Evolutionary conservation across 2,888 invertebrate species (phyloP).

Genomic region (Bursaphelenchus okinawaensis): DNA sequence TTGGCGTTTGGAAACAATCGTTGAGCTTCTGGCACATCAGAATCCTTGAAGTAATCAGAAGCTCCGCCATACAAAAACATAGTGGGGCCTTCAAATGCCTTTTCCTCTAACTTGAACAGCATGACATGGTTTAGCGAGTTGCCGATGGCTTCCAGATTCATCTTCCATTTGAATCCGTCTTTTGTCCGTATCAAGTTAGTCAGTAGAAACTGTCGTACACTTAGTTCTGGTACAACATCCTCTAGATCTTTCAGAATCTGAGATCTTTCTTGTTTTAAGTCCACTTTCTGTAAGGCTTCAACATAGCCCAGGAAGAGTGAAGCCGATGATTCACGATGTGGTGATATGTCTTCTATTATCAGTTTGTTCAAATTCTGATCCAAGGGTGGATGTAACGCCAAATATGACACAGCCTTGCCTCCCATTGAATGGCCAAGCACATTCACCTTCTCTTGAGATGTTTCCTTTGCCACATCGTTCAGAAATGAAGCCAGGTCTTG

Average conservation of each 20-base stretch:
- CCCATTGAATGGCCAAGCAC: constrained; percentile 53
- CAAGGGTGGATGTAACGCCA: constrained; percentile 33
- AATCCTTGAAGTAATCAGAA: constrained; percentile 72
- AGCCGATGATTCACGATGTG: constrained; percentile 19
- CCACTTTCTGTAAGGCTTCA: constrained; percentile 35
- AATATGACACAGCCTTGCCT: constrained; percentile 44
- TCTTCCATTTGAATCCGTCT: constrained; percentile 72
- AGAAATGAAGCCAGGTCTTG: constrained; percentile 67
- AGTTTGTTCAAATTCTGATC: constrained; percentile 23
- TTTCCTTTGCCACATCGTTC: constrained; percentile 29
- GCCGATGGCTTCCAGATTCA: constrained; percentile 72
- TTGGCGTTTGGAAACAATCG: constrained; percentile 70
- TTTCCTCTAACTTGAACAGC: constrained; percentile 18
- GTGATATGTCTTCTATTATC: constrained; percentile 48
- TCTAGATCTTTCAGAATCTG: constrained; percentile 36
- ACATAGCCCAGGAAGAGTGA: constrained; percentile 33
- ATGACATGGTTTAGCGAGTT: constrained; percentile 63
- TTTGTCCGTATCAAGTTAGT: constrained; percentile 67
- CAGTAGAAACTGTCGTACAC: constrained; percentile 72
- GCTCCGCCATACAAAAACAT: constrained; percentile 76
- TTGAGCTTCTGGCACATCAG: constrained; percentile 63
- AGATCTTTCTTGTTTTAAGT: constrained; percentile 30
- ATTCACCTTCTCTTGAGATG: constrained; percentile 20
- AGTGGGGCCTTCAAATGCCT: constrained; percentile 67
- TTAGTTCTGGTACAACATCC: constrained; percentile 64